Percentiles rank a stretch among this genome's conserved stretches.
Conservation (phyloP, 2,113 vertebrate species). For the Boulengeromyrus knoepffleri region DNA sequence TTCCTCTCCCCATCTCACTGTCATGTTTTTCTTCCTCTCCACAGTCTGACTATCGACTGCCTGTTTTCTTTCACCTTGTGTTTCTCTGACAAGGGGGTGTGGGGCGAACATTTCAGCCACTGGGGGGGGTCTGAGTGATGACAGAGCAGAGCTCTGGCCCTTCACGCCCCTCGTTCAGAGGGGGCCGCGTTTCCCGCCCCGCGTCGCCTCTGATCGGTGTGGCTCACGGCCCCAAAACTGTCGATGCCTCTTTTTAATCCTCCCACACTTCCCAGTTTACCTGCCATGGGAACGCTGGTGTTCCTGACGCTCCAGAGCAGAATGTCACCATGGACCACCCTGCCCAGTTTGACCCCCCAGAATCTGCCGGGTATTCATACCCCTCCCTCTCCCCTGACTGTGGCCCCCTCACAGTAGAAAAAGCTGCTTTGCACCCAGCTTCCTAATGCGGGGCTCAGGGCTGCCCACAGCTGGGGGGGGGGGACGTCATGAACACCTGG, state of each 20-base stretch:
- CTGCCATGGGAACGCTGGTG: background rate
- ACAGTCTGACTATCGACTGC: constrained; percentile 20
- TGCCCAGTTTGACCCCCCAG: background rate
- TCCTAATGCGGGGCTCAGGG: background rate
- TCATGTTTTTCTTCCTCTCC: constrained; percentile 23
- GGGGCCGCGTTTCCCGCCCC: background rate
- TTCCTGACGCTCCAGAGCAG: background rate
- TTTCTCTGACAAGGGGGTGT: constrained; percentile 12
- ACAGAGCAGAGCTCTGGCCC: background rate
- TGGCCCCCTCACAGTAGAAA: background rate
- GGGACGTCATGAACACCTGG: background rate
- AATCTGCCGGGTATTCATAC: background rate
- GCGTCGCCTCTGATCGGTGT: background rate
- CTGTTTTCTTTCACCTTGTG: constrained; percentile 9
- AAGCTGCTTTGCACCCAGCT: background rate
- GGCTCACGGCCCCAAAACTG: background rate
- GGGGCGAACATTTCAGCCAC: constrained; percentile 7
- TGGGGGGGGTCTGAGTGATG: background rate
- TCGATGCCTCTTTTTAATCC: background rate
- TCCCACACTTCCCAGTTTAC: background rate
- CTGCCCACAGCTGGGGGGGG: background rate
- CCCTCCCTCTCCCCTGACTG: background rate
- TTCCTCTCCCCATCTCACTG: constrained; percentile 42
- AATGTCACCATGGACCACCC: background rate
- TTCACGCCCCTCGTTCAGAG: background rate